Evolutionary conservation across 1,140 invertebrate genomes (phyloP).

Genomic region (Neodiprion pinetum): DNA sequence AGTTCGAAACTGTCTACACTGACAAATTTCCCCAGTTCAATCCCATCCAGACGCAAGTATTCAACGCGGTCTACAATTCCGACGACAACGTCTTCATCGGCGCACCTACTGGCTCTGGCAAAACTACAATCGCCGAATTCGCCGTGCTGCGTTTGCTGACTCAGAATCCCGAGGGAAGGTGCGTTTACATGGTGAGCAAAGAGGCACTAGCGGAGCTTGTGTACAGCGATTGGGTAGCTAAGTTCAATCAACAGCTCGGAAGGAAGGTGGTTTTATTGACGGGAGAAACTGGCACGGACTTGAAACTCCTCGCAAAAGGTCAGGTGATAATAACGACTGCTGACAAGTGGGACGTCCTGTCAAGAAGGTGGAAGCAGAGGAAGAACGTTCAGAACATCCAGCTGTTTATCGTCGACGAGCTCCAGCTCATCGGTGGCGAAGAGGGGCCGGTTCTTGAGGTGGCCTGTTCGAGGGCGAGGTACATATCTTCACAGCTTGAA

Average conservation of each 20-base stretch:
- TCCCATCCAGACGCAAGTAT: conserved; percentile 99
- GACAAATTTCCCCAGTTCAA: conserved; percentile 95
- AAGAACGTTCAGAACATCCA: conserved; percentile 98
- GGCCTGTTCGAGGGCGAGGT: conserved; percentile 96
- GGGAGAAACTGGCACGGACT: conserved; percentile 96
- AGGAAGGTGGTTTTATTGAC: conserved; percentile 94
- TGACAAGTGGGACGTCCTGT: conserved; percentile 99
- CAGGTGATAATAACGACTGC: conserved; percentile 97
- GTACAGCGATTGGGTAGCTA: conserved; percentile 89
- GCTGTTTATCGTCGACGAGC: conserved; percentile 96
- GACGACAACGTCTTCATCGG: conserved; percentile 99
- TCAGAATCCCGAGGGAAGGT: conserved; percentile 75
- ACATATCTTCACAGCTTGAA: conserved; percentile 96
- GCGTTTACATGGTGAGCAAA: conserved; percentile 94
- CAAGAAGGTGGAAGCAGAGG: conserved; percentile 97
- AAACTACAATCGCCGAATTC: conserved; percentile 97
- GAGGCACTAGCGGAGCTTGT: conserved; percentile 92
- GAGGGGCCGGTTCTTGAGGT: conserved; percentile 96
- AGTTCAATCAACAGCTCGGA: conserved; percentile 82
- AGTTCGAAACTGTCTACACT: conserved; percentile 86
- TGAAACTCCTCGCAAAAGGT: conserved; percentile 91
- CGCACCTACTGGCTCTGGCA: conserved; percentile 96
- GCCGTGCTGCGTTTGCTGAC: conserved; percentile 90
- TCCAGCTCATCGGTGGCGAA: conserved; percentile 90
- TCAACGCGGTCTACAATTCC: conserved; percentile 98